Evolutionary conservation across 2,888 invertebrate genomes (phyloP).

Genomic region (Pediacus dermestoides): DNA sequence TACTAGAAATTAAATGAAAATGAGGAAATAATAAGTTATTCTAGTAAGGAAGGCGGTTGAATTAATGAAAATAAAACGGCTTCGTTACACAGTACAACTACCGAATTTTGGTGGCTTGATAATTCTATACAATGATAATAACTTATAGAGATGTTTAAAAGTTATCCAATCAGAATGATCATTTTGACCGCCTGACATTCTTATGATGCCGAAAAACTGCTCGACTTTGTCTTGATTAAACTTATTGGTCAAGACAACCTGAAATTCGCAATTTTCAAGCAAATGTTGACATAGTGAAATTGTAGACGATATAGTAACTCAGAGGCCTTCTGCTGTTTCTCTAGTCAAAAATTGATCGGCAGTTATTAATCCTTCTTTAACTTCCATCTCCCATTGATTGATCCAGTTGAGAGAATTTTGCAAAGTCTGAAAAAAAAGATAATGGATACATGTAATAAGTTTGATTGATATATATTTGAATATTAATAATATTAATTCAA

Average conservation of each 20-base stretch:
- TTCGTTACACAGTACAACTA: constrained; percentile 13
- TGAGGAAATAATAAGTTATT: no score
- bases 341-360: constrained; percentile 12
- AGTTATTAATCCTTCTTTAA: constrained; percentile 4
- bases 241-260: constrained; percentile 10
- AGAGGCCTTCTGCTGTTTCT: constrained; percentile 13
- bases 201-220: constrained; percentile 23
- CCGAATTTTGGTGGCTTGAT: constrained; percentile 21
- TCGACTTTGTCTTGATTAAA: not conserved
- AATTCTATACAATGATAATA: constrained; percentile 18
- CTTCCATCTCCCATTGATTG: constrained; percentile 14
- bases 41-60: no score
- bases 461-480: no score
- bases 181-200: constrained; percentile 22
- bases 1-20: no score
- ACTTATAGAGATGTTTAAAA: constrained; percentile 21
- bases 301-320: constrained; percentile 15
- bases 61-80: no score
- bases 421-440: no score
- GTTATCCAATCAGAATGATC: constrained; percentile 22
- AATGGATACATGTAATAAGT: no score
- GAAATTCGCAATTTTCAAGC: constrained; percentile 12
- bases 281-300: constrained; percentile 8
- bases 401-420: constrained; percentile 8
- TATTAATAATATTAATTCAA: no score